Percentiles rank a stretch among this genome's conserved stretches.
phyloP scores from a whole-genome alignment of 2,113 vertebrate species.

The Anseranas semipalmata region DNA sequence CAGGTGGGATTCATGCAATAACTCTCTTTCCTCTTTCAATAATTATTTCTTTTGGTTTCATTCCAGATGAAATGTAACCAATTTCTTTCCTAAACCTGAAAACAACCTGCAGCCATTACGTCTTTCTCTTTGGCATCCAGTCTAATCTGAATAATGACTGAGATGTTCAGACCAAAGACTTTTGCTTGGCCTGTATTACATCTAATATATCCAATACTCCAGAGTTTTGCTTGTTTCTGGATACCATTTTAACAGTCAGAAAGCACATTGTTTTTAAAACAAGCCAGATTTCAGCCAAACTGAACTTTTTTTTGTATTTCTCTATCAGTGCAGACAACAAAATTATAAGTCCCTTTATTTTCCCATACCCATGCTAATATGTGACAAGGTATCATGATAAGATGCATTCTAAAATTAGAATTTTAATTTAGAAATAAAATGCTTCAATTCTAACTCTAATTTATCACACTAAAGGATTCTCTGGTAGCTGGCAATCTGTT shows the following conservation, averaged over 20 bases:
- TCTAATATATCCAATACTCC: constrained; percentile 11
- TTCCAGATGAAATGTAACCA: background rate
- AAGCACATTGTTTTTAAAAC: constrained; percentile 51
- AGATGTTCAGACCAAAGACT: constrained; percentile 19
- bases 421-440: background rate
- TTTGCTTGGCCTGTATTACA: background rate
- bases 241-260: constrained; percentile 35
- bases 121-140: background rate
- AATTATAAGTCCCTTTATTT: constrained; percentile 42
- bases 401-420: background rate
- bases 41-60: background rate
- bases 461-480: background rate
- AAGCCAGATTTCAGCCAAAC: constrained; percentile 36
- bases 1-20: background rate
- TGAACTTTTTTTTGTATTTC: constrained; percentile 31
- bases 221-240: background rate
- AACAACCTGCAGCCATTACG: background rate
- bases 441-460: background rate
- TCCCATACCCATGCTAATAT: background rate
- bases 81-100: constrained; percentile 3
- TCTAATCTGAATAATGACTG: constrained; percentile 4
- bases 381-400: background rate
- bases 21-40: background rate
- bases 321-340: constrained; percentile 9
- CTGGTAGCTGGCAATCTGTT: background rate